Evolutionary conservation across 2,113 vertebrate species (phyloP), one percentile per base, ranked within the genome.

Genomic region (Tiliqua scincoides): DNA sequence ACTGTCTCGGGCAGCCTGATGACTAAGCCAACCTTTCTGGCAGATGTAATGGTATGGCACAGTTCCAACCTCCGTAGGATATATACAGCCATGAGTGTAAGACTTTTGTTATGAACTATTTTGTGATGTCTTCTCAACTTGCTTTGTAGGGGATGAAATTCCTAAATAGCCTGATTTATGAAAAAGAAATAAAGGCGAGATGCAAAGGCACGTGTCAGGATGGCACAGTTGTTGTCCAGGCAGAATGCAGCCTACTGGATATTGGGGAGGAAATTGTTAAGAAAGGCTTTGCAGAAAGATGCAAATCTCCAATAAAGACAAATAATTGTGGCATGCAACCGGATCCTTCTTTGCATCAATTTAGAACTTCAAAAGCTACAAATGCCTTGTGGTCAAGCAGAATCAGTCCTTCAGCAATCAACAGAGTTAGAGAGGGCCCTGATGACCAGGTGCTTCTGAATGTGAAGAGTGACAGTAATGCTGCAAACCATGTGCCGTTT

Each of bases 261-360:
- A 95, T 97, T 88, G 97, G 96, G 57, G 96, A 97, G 91, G 97
- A 97, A 85, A 92, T 98, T 54, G 92, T 91, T 82, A 97, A 96
- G 77, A 97, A 96, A 86, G 96, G 96, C 82, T 97, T 97, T 94
- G 96, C 96, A 85, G 94, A 95, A 92, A 93, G 93, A 75, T 93
- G 37, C 75, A 75, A 68, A 23, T 89, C 86, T n/a, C 21, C 83
- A 54, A 84, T 85, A 63, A 90, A 75, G 23, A 12, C 35, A 80
- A 86, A 85, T 15, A 18, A 25, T 52, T 30, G 0, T 0, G 85
- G 95, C 23, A 91, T 83, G 23, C 92, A 83, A 78, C n/a, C 15
- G 1, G 87, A 88, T 85, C 85, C 90, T 3, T 43, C 57, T 68
- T 90, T 85, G 4, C 84, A 89, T 57, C 88, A 91, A 1, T 18